Base-by-base conservation (phyloP, 1,140 invertebrate species). In the Leptinotarsa lineolata region DNA sequence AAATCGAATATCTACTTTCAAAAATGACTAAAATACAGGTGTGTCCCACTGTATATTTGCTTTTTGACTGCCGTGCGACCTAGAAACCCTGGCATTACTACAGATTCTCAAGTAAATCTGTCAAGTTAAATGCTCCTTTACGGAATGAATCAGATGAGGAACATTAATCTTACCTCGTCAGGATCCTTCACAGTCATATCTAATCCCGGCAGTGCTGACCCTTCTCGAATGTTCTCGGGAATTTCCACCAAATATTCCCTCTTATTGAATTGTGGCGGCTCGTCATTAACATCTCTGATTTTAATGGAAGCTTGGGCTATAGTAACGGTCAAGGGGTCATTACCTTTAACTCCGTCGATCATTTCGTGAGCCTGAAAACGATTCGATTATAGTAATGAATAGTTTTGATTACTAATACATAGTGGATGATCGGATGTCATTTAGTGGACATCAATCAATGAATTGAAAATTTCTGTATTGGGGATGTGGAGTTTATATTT, bases 271-370 rank as follows among this genome's bases (percentile, higher is more conserved):
- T 86, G 85, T 0, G 97, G 97, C 0, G 95, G 91, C 78, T 95
- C 95, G 84, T 99, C 97, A 85, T 98, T 98, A 1, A 97, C 94
- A 85, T 97, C 96, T 80, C 91, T 90, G 74, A 97, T 93, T 22
- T 92, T 95, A 15, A 98, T 90, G 0, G 90, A 94, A 12, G 94
- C 91, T 59, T 91, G 89, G 1, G 92, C 89, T 11, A 87, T 87
- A 4, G 91, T 88, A 15, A 89, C 88, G 0, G 92, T 92, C 21
- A 89, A 81, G 5, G 89, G 81, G 78, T 93, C 92, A 78, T 92
- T 89, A 5, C 90, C 85, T 18, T 91, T 89, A 15, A 86, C 82
- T 1, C 92, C 93, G 81, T 94, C 89, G 4, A 94, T 88, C 73
- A 94, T 78, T 86, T 95, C 93, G 39, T 90, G 89, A 4, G 93